Evolutionary conservation across 1,140 invertebrate genomes (phyloP), one percentile per base, ranked within the genome.

Genomic region (Grapholita molesta): DNA sequence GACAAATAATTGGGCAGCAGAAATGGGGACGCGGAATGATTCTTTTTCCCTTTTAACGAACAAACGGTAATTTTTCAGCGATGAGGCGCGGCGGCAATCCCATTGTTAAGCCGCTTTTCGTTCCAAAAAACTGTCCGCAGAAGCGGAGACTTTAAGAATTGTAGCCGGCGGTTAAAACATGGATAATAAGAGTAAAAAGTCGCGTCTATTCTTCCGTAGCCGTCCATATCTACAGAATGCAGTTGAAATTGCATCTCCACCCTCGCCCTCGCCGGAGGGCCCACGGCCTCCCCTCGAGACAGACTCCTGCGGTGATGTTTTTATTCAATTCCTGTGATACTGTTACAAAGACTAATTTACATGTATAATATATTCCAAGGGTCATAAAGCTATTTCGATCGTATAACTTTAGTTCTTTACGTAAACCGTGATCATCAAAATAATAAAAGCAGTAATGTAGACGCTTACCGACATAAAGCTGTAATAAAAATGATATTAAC

Each of bases 241-340:
- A 83, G 76, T 80, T 79, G 72, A 75, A 88, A 84, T 80, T 85
- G 82, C 84, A 81, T 79, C 76, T 76, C 70, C 64, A 78, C 73
- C 79, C 74, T 71, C 28, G 38, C 42, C 42, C 42, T 48, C 42
- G 33, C 15, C 64, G 42, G 71, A 70, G 67, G 74, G 76, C 76
- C 76, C 80, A 74, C 75, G 76, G 53, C 53, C 53, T 57, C 53
- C 53, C 53, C 53, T 57, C 24, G 53, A 66, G 24, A 55, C 55
- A 70, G 70, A 68, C 70, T 75, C 66, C 70, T 73, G 74, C 68
- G 74, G 73, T 73, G 71, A 80, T 77, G 77, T 80, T 87, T 81
- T 82, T 77, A 75, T 79, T 84, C 76, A 84, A 85, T 83, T 83
- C 76, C 23, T 70, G 33, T 67, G 67, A 75, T 81, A 77, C 81